Conservation (phyloP, 1,140 invertebrate genomes). For the Chrysomallon squamiferum region DNA sequence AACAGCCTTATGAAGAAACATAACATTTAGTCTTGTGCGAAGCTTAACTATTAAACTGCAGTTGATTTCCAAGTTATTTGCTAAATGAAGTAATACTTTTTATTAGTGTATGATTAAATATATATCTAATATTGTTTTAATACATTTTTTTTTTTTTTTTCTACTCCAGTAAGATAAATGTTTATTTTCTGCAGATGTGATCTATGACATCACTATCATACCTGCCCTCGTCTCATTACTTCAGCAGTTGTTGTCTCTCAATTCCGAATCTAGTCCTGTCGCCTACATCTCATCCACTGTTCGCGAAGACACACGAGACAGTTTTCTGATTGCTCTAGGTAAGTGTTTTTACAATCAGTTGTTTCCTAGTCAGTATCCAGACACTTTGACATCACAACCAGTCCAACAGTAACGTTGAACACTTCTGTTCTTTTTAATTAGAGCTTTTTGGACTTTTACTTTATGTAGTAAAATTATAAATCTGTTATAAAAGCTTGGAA, state of each 20-base stretch:
- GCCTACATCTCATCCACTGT: slow-evolving; percentile 56
- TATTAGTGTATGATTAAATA: too few species aligned
- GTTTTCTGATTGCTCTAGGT: slow-evolving; percentile 52
- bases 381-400: background rate
- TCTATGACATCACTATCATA: slow-evolving; percentile 53
- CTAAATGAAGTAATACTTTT: too few species aligned
- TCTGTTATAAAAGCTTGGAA: background rate
- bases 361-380: background rate
- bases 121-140: too few species aligned
- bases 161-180: background rate
- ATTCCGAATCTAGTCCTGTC: slow-evolving; percentile 11
- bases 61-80: too few species aligned
- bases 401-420: background rate
- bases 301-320: slow-evolving; percentile 54
- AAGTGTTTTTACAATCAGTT: slow-evolving; percentile 9
- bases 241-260: slow-evolving; percentile 26
- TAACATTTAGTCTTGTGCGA: too few species aligned
- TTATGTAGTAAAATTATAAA: slow-evolving; percentile 7
- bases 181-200: slow-evolving; percentile 46
- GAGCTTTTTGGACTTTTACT: background rate
- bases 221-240: slow-evolving; percentile 46
- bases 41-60: too few species aligned
- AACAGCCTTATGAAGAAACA: too few species aligned
- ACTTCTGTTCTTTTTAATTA: background rate
- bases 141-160: background rate